These are phyloP conservation scores for Macquaria ambigua DNA, from an alignment of 2,113 vertebrate genomes.

Conservation along the genomic window DNA sequence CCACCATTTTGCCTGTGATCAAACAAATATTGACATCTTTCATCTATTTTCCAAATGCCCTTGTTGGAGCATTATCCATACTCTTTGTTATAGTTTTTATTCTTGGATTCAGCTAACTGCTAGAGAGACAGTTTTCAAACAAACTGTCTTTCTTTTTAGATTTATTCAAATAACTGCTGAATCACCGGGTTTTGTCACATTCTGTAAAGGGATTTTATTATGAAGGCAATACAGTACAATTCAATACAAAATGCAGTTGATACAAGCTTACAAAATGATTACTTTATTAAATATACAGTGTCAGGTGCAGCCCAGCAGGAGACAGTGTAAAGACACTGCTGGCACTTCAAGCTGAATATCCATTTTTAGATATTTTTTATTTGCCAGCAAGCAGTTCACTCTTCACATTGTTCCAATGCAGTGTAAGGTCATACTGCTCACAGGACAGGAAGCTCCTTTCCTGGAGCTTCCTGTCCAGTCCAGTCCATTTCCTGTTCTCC, in stretches of 20 bases:
- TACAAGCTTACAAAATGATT: slow-evolving; percentile 17
- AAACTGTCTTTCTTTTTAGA: not conserved
- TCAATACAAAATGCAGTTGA: not conserved
- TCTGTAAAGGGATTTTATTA: slow-evolving; percentile 32
- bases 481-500: slow-evolving; percentile 22
- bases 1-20: no score
- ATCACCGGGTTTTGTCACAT: slow-evolving; percentile 10
- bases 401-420: slow-evolving; percentile 47
- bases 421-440: slow-evolving; percentile 60
- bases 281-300: slow-evolving; percentile 24
- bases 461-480: no score
- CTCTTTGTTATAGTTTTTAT: no score
- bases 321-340: slow-evolving; percentile 48
- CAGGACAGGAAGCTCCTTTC: slow-evolving; percentile 59
- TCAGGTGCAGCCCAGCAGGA: slow-evolving; percentile 46
- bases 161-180: not conserved
- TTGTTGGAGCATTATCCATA: no score
- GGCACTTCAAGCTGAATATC: slow-evolving; percentile 9
- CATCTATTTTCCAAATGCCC: no score
- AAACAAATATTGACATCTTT: no score
- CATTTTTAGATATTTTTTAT: slow-evolving; percentile 20
- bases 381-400: slow-evolving; percentile 54
- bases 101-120: no score
- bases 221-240: slow-evolving; percentile 21
- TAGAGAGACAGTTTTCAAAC: not conserved